Percentiles rank a stretch among this genome's conserved stretches.
phyloP scores from a whole-genome alignment of 2,797 vertebrate species.

The Gymnodraco acuticeps region DNA sequence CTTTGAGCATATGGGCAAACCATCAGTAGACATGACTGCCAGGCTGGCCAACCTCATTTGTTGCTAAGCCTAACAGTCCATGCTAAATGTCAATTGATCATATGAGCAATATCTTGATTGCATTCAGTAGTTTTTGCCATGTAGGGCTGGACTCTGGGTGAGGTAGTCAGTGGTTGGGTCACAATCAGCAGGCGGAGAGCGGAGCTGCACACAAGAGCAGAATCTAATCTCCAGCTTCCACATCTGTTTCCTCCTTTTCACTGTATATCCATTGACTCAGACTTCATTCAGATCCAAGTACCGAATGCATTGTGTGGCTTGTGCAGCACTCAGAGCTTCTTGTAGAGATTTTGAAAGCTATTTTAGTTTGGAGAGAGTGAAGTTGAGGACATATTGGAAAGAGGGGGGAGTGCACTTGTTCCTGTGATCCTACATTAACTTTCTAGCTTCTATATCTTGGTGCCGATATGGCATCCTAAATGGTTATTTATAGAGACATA shows the following conservation, averaged over 20 bases:
- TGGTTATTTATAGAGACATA: not conserved
- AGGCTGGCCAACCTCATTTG: constrained; percentile 30
- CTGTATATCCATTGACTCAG: constrained; percentile 42
- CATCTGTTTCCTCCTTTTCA: constrained; percentile 83
- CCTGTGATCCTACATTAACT: not conserved
- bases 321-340: constrained; percentile 23
- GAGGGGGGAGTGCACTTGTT: not conserved
- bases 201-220: constrained; percentile 37
- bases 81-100: constrained; percentile 52
- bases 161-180: constrained; percentile 39
- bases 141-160: constrained; percentile 56
- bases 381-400: constrained; percentile 3
- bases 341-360: constrained; percentile 34
- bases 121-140: constrained; percentile 44
- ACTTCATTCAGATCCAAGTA: constrained; percentile 57
- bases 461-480: too few species aligned
- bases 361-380: not conserved
- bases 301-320: constrained; percentile 48
- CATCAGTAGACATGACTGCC: constrained; percentile 33
- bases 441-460: not conserved
- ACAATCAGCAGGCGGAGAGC: constrained; percentile 32
- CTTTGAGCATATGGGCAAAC: constrained; percentile 34
- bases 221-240: constrained; percentile 79
- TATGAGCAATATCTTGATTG: constrained; percentile 26
- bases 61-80: constrained; percentile 36